Conservation (phyloP, 2,797 vertebrate genomes). For the Muscicapa striata region DNA sequence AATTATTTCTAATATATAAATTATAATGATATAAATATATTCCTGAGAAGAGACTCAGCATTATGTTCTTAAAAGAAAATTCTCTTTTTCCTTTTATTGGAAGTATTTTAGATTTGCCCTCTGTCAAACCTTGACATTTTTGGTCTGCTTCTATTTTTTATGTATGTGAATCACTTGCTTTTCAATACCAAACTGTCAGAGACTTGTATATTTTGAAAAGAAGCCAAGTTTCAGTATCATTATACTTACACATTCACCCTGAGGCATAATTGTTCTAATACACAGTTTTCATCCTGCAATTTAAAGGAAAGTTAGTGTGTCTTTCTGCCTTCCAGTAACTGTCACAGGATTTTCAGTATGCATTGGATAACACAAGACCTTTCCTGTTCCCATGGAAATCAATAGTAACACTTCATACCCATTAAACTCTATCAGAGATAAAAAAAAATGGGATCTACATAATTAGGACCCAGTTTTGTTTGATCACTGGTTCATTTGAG, state of each 20-base stretch:
- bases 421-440: neutral
- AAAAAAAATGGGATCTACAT: neutral
- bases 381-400: slow-evolving; percentile 60
- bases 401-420: slow-evolving; percentile 17
- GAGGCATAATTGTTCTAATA: slow-evolving; percentile 67
- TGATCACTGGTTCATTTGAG: neutral
- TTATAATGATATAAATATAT: neutral
- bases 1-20: slow-evolving; percentile 13
- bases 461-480: neutral
- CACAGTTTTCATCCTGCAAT: slow-evolving; percentile 53
- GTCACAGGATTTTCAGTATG: slow-evolving; percentile 35
- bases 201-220: slow-evolving; percentile 50
- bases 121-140: slow-evolving; percentile 53
- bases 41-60: neutral
- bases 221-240: slow-evolving; percentile 58
- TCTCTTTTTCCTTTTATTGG: neutral
- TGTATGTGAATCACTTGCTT: neutral
- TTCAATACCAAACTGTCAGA: slow-evolving; percentile 45
- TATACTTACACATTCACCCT: slow-evolving; percentile 60
- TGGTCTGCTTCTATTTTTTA: slow-evolving; percentile 39
- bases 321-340: slow-evolving; percentile 49
- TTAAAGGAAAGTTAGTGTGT: slow-evolving; percentile 34
- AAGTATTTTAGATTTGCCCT: slow-evolving; percentile 32
- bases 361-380: neutral
- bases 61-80: neutral